phyloP scores from a whole-genome alignment of 2,797 vertebrate genomes.

The Telmatherina bonti region DNA sequence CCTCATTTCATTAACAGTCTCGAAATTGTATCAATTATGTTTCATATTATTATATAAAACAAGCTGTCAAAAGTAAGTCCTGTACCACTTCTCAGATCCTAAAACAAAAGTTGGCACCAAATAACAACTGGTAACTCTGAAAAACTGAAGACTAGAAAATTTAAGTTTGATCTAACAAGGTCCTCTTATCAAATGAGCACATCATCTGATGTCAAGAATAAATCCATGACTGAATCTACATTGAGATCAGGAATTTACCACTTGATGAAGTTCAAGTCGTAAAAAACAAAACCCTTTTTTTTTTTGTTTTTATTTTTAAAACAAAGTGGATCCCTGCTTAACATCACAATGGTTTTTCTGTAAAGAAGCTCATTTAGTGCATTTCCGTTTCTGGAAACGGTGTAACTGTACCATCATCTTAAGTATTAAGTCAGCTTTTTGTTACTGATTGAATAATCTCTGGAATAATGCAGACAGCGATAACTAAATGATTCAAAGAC shows the following conservation, averaged over 20 bases:
- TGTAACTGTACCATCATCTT: conserved; percentile 16
- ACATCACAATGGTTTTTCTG: not conserved
- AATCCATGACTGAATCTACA: not conserved
- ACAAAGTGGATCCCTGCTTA: not conserved
- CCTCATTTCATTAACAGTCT: not conserved
- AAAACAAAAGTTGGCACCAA: not conserved
- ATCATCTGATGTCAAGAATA: not conserved
- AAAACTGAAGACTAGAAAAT: not conserved
- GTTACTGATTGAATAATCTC: conserved; percentile 9
- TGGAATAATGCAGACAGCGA: conserved; percentile 27
- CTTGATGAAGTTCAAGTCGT: not conserved
- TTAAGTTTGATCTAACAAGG: not conserved
- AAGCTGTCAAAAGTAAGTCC: not conserved
- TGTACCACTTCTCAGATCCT: not conserved
- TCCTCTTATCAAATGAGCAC: not conserved
- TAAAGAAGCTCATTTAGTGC: conserved; percentile 1
- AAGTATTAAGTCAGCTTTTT: conserved; percentile 17
- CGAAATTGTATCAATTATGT: not conserved
- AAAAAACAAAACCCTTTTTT: not conserved
- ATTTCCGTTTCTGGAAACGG: conserved; percentile 12
- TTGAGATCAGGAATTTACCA: not conserved
- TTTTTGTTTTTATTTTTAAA: not conserved
- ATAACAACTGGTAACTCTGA: not conserved
- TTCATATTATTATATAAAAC: not conserved
- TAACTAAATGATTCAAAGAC: conserved; percentile 37